Evolutionary conservation across 2,888 invertebrate species (phyloP), one percentile per base, ranked within the genome.

Genomic region (Eledone cirrhosa): DNA sequence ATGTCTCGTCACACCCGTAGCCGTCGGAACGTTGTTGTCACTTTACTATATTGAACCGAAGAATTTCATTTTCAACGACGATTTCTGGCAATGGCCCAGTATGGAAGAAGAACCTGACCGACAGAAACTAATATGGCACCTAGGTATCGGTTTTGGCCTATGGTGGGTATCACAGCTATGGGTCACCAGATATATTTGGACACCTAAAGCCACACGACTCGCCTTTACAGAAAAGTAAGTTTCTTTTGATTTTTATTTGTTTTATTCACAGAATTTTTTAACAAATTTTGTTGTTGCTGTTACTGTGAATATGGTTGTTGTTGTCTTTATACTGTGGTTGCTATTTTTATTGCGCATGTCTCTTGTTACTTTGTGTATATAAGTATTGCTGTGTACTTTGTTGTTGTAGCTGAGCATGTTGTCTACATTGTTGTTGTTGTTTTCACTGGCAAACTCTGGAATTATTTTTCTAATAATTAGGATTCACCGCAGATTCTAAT

Each of bases 1-100:
- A 4, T 87, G 85, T 31, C 81, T 92, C 75, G 85, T 90, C 0
- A 87, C 90, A 0, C 91, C 91, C 1, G 84, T 89, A 1, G 86
- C 89, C 14, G 85, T 91, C 24, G 85, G 84, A 13, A 79, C 81
- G 48, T 81, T 86, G 48, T 82, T 87, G 16, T 79, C 82, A 13
- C 76, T 85, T 59, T 83, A 82, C 69, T 80, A 82, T 63, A 72
- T 82, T n/a, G 63, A 80, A 29, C 80, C 81, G 8, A 77, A 80
- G 24, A 78, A 77, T 59, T 80, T 79, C 11, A 33, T 80, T 47
- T 78, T 84, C 53, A 80, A 81, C 63, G 53, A 80, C 0, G 81
- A 80, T 22, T 83, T 85, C 80, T 78, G 84, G 24, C 80, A 78
- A 24, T 87, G 86, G 86, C 81, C 81, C 13, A 85, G 86, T 78